Evolutionary conservation across 2,113 vertebrate species (phyloP).

Genomic region (Passer montanus): DNA sequence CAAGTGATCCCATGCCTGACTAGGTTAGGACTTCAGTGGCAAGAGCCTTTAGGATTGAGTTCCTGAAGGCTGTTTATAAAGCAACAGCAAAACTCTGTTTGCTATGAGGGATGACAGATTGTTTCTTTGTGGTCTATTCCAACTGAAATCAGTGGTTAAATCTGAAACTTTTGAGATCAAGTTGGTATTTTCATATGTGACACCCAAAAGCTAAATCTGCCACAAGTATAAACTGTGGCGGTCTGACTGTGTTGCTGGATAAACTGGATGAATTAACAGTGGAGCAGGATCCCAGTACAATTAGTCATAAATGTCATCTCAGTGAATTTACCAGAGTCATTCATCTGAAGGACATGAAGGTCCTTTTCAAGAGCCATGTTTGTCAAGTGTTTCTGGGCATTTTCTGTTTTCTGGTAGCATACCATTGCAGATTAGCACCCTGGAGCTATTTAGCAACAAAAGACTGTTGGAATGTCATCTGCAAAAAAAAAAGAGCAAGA

Average conservation of each 20-base stretch:
- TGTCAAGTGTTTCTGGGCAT: background rate
- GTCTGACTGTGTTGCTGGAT: background rate
- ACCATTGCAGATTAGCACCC: background rate
- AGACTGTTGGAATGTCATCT: background rate
- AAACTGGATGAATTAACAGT: background rate
- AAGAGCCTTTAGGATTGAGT: background rate
- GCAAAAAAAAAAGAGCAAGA: background rate
- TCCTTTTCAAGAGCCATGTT: background rate
- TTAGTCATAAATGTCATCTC: background rate
- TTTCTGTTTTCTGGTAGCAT: background rate
- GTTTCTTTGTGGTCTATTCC: conserved; percentile 11
- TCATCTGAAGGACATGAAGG: background rate
- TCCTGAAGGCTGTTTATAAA: background rate
- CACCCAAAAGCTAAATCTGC: background rate
- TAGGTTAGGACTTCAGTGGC: background rate
- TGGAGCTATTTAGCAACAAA: background rate
- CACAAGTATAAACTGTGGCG: background rate
- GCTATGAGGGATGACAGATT: background rate
- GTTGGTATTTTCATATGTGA: background rate
- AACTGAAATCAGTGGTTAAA: background rate
- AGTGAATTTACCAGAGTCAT: background rate
- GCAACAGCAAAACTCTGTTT: background rate
- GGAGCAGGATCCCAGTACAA: background rate
- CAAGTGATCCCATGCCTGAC: background rate
- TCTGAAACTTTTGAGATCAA: background rate